Percentiles rank a stretch among this genome's conserved stretches.
phyloP scores from a whole-genome alignment of 2,888 invertebrate species.

The Kuschelorhynchus macadamiae region DNA sequence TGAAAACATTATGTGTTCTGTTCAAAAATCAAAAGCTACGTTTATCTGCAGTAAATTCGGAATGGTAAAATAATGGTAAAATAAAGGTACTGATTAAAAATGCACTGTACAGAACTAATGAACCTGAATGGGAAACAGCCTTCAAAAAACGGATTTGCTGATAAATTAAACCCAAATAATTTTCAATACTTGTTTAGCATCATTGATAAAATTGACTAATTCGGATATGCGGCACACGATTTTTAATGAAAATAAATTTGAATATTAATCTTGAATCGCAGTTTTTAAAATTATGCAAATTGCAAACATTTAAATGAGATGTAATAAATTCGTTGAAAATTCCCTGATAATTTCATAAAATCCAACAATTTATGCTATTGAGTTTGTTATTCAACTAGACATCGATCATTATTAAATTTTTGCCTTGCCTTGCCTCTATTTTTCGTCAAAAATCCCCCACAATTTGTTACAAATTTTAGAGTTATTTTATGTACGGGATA shows the following conservation, averaged over 20 bases:
- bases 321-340: conserved; percentile 25
- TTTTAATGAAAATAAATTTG: conserved; percentile 23
- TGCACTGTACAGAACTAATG: no score
- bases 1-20: no score
- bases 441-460: conserved; percentile 46
- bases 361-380: conserved; percentile 32
- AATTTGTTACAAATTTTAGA: conserved; percentile 58
- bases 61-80: no score
- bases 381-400: conserved; percentile 40
- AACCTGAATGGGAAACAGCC: no score
- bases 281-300: conserved; percentile 39
- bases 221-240: conserved; percentile 24
- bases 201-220: not conserved
- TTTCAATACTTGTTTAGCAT: no score
- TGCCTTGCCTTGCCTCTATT: conserved; percentile 29
- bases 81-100: no score
- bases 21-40: no score
- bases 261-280: conserved; percentile 28
- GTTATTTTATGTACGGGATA: conserved; percentile 62
- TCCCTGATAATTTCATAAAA: conserved; percentile 34
- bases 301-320: conserved; percentile 35
- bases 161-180: not conserved
- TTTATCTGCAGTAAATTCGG: no score
- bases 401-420: conserved; percentile 47
- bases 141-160: no score